A percentile compares a stretch with the other conserved stretches of the same genome.
Conservation (phyloP, 2,113 vertebrate genomes). For the Callopanchax toddi region DNA sequence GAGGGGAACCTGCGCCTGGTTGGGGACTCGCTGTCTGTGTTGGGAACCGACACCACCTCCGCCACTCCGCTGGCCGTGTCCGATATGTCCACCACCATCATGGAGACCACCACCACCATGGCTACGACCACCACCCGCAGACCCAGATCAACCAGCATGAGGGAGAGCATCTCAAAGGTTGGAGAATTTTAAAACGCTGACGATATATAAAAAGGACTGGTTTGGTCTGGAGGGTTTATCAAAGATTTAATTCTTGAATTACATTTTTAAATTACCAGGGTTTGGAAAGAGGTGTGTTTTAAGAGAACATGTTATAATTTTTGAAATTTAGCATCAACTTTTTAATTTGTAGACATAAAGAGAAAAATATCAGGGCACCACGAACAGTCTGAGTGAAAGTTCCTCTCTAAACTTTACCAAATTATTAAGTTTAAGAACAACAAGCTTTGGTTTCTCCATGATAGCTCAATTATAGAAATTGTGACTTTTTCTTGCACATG, state of each 20-base stretch:
- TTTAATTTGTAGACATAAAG: too few relatives aligned
- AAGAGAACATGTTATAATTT: too few relatives aligned
- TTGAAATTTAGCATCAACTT: too few relatives aligned
- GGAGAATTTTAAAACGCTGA: constrained; percentile 36
- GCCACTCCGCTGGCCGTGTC: constrained; percentile 89
- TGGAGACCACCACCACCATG: constrained; percentile 96
- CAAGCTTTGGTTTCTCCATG: background rate
- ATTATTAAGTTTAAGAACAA: background rate
- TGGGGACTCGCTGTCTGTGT: constrained; percentile 88
- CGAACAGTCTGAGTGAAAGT: too few relatives aligned
- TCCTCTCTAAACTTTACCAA: background rate
- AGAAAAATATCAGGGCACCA: too few relatives aligned
- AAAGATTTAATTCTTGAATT: too few relatives aligned
- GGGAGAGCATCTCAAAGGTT: constrained; percentile 92
- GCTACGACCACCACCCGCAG: constrained; percentile 92
- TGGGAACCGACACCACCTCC: constrained; percentile 90
- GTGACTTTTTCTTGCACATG: too few relatives aligned
- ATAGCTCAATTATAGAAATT: too few relatives aligned
- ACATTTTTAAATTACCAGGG: too few relatives aligned
- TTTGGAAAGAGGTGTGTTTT: too few relatives aligned
- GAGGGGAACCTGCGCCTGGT: constrained; percentile 92
- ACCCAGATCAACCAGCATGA: constrained; percentile 89
- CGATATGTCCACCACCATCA: constrained; percentile 95
- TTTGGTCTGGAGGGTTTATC: too few relatives aligned
- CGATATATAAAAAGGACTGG: too few relatives aligned